A percentile compares a stretch with the other conserved stretches of the same genome.
Evolutionary conservation across 2,797 vertebrate genomes (phyloP).

Genomic region (Helostoma temminkii): DNA sequence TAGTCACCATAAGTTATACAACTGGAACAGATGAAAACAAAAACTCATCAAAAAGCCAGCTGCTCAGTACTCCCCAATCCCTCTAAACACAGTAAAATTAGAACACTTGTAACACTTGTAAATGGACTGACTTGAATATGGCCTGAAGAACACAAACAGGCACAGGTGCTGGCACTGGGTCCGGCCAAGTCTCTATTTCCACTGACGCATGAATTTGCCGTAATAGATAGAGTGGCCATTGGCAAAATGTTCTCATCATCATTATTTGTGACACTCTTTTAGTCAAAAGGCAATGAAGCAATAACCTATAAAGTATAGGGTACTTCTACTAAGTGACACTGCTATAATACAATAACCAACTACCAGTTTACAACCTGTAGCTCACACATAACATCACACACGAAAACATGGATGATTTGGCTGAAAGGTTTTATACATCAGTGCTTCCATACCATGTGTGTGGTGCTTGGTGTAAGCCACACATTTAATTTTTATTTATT

Average conservation of each 20-base stretch:
- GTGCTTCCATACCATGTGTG: neutral
- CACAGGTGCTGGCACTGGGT: neutral
- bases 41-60: no score
- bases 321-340: slow-evolving; percentile 18
- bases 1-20: neutral
- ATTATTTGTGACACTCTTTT: neutral
- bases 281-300: neutral
- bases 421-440: neutral
- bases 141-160: no score
- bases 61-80: no score
- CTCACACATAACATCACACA: slow-evolving; percentile 4
- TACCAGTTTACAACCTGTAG: slow-evolving; percentile 24
- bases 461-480: no score
- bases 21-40: neutral
- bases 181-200: neutral
- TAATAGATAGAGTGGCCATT: neutral
- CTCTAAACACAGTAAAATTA: no score
- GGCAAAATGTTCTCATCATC: slow-evolving; percentile 6
- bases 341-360: slow-evolving; percentile 46
- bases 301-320: slow-evolving; percentile 2
- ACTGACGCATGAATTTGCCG: neutral
- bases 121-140: no score
- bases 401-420: slow-evolving; percentile 5
- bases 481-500: no score
- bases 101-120: no score